phyloP scores from a whole-genome alignment of 2,888 invertebrate genomes.

The Watsonalla binaria region DNA sequence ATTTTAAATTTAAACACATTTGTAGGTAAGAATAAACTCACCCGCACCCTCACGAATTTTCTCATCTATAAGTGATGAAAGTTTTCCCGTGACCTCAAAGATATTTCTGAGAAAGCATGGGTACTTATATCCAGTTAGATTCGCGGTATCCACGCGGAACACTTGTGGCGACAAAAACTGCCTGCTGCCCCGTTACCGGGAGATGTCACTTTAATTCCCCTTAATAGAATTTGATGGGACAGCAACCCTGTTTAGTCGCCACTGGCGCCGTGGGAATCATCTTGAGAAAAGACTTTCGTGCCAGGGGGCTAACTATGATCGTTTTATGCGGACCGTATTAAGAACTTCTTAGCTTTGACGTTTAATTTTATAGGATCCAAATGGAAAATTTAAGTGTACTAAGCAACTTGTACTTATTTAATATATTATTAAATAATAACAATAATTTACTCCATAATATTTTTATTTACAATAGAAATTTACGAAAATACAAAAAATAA shows the following conservation, averaged over 20 bases:
- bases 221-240: constrained; percentile 60
- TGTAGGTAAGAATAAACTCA: neutral
- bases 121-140: constrained; percentile 29
- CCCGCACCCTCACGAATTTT: neutral
- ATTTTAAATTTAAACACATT: too few relatives aligned
- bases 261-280: neutral
- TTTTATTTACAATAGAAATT: too few relatives aligned
- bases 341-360: too few relatives aligned
- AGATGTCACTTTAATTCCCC: constrained; percentile 61
- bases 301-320: too few relatives aligned
- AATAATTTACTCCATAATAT: too few relatives aligned
- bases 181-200: constrained; percentile 37
- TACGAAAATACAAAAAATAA: too few relatives aligned
- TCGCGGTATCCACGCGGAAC: constrained; percentile 23
- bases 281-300: neutral
- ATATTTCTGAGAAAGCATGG: constrained; percentile 8
- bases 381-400: too few relatives aligned
- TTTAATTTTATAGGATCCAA: too few relatives aligned
- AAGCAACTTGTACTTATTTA: too few relatives aligned
- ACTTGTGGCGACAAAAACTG: constrained; percentile 28
- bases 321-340: too few relatives aligned
- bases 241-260: constrained; percentile 22
- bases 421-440: too few relatives aligned
- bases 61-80: neutral
- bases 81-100: constrained; percentile 17